Base-by-base conservation (phyloP, 2,888 invertebrate species). In the Caenorhabditis sp. region DNA sequence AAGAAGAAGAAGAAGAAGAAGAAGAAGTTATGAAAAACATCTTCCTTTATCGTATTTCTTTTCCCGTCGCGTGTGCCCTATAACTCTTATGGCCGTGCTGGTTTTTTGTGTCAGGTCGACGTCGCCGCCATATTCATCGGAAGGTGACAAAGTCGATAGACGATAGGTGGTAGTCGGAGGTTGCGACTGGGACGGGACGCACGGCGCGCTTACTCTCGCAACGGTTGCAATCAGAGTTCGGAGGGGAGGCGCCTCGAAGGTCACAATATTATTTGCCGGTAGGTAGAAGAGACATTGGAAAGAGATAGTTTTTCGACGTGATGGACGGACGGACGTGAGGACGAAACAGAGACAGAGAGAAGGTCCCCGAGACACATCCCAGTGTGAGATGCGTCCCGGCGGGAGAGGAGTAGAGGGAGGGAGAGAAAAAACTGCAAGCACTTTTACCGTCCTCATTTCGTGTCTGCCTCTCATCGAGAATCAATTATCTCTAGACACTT, bases 141-240 rank as follows among this genome's bases (percentile, higher is more conserved):
- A 56, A 70, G 60, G 69, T 70, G 69, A 61, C 69, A 35, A 47
- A 55, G 55, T 15, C 62, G 55, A n/a, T 61, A 22, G 35, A n/a
- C 26, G 55, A 55, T 26, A 55, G 55, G 55, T 55, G 55, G 35
- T 56, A 15, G 35, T 15, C 15, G n/a, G 28, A 44, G 56, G 20
- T 28, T 62, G 47, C 55, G 55, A 40, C 40, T 35, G 60, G 28
- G 60, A 37, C 28, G 53, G 44, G n/a, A 5, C 37, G 40, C 24
- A 6, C 32, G 9, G 5, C 9, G 50, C 60, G 61, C 40, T 24
- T n/a, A n/a, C 64, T 62, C 58, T 71, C 65, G 69, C 70, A 70
- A 65, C 78, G 61, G 71, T 64, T 77, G 68, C 77, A 77, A 77
- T 77, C 68, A 69, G 69, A 69, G 70, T 78, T 70, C 70, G 58